Evolutionary conservation across 1,140 invertebrate genomes (phyloP).

Genomic region (Polypedilum vanderplanki): DNA sequence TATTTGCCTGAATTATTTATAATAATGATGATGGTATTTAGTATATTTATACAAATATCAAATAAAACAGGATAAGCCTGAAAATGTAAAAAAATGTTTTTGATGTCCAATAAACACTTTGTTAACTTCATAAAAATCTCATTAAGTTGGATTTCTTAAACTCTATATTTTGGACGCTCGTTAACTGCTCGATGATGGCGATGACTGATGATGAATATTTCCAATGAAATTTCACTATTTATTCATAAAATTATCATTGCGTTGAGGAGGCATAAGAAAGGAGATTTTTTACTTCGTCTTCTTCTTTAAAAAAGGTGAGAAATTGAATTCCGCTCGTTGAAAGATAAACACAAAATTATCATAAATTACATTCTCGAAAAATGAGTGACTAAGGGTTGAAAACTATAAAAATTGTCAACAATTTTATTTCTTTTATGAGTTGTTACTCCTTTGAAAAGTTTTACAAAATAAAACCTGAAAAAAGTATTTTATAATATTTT

Average conservation of each 20-base stretch:
- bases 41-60: neutral
- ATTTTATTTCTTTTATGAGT: too few species aligned
- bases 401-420: too few species aligned
- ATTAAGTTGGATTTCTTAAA: too few species aligned
- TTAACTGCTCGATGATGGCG: neutral
- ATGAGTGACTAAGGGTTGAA: neutral
- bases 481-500: conserved; percentile 11
- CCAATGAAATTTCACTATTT: conserved; percentile 19
- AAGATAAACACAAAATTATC: conserved; percentile 14
- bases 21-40: conserved; percentile 7
- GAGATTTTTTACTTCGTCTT: neutral
- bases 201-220: neutral
- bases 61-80: neutral
- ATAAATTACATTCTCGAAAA: conserved; percentile 14
- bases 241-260: conserved; percentile 2
- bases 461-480: neutral
- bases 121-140: neutral
- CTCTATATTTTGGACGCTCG: neutral
- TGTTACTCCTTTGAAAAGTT: too few species aligned
- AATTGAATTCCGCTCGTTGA: conserved; percentile 12
- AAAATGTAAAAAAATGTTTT: too few species aligned
- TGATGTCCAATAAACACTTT: neutral
- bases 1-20: neutral
- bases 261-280: conserved; percentile 10
- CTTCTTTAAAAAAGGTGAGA: conserved; percentile 9